These are phyloP conservation scores for Hippoglossus stenolepis DNA, from an alignment of 2,113 vertebrate species.

Conservation along the genomic window DNA sequence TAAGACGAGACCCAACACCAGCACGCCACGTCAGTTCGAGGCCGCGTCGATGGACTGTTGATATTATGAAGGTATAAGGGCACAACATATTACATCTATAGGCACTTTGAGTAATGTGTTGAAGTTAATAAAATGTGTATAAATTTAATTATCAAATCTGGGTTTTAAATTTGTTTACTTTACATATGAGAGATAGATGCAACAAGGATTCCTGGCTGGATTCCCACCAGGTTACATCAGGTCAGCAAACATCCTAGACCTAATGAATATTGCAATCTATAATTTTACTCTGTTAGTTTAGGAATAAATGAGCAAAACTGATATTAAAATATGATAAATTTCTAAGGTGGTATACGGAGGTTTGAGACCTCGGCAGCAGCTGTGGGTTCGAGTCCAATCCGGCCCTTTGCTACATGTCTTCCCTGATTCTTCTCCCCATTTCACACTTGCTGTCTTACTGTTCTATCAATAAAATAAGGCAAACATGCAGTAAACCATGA, in stretches of 20 bases:
- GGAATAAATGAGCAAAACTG: background rate
- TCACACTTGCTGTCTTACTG: too few relatives aligned
- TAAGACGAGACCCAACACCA: constrained; percentile 56
- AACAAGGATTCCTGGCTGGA: background rate
- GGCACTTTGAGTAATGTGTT: background rate
- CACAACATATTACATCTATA: background rate
- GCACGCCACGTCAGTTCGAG: constrained; percentile 5
- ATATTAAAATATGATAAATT: background rate
- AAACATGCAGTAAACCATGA: background rate
- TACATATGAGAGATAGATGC: too few relatives aligned
- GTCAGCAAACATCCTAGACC: background rate
- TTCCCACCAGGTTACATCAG: background rate
- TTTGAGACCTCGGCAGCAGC: too few relatives aligned
- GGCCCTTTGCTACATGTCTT: too few relatives aligned
- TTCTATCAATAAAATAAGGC: too few relatives aligned
- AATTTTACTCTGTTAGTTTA: background rate
- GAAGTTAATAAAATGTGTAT: background rate
- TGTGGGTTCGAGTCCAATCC: too few relatives aligned
- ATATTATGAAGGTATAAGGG: constrained; percentile 25
- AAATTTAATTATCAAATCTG: background rate
- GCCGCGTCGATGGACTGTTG: constrained; percentile 2
- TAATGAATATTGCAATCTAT: background rate
- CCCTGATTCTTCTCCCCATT: too few relatives aligned
- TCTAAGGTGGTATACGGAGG: too few relatives aligned
- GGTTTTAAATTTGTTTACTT: background rate